These are phyloP conservation scores for Hirtodrosophila histrioides DNA, from an alignment of 2,888 invertebrate species.

Conservation along the genomic window DNA sequence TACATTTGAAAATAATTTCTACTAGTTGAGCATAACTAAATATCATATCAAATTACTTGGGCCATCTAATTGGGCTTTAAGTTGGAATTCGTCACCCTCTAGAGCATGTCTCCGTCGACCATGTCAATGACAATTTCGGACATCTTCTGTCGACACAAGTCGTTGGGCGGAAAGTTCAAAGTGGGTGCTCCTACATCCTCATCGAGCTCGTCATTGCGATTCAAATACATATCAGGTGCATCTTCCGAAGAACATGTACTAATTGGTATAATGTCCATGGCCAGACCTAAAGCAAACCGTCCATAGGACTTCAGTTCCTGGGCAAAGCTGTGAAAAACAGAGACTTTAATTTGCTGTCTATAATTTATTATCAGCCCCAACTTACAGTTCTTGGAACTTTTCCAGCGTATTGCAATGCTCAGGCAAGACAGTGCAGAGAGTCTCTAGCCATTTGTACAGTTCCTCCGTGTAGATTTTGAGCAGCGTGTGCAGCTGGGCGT, in stretches of 20 bases:
- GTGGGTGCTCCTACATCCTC: slow-evolving; percentile 81
- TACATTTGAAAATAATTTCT: slow-evolving; percentile 34
- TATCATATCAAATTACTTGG: slow-evolving; percentile 3
- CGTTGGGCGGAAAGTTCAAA: slow-evolving; percentile 85
- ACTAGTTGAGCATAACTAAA: slow-evolving; percentile 37
- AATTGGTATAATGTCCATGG: slow-evolving; percentile 90
- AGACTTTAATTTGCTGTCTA: not conserved
- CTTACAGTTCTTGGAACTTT: slow-evolving; percentile 82
- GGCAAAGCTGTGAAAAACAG: slow-evolving; percentile 85
- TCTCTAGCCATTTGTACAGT: slow-evolving; percentile 86
- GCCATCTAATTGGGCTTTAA: slow-evolving; percentile 18
- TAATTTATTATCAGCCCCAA: not conserved
- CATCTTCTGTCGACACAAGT: slow-evolving; percentile 88
- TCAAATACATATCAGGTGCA: slow-evolving; percentile 88
- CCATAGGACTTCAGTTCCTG: slow-evolving; percentile 88
- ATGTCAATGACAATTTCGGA: slow-evolving; percentile 89
- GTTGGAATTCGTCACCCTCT: slow-evolving; percentile 44
- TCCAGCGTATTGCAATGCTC: slow-evolving; percentile 84
- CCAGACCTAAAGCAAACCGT: slow-evolving; percentile 88
- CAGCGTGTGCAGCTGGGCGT: slow-evolving; percentile 86
- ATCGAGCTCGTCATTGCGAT: slow-evolving; percentile 77
- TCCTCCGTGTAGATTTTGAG: slow-evolving; percentile 87
- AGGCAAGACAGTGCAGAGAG: slow-evolving; percentile 85
- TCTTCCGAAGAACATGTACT: slow-evolving; percentile 89
- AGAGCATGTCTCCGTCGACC: slow-evolving; percentile 87